Percentiles rank a stretch among this genome's conserved stretches.
Evolutionary conservation across 2,797 vertebrate species (phyloP).

Genomic region (Myotis myotis): DNA sequence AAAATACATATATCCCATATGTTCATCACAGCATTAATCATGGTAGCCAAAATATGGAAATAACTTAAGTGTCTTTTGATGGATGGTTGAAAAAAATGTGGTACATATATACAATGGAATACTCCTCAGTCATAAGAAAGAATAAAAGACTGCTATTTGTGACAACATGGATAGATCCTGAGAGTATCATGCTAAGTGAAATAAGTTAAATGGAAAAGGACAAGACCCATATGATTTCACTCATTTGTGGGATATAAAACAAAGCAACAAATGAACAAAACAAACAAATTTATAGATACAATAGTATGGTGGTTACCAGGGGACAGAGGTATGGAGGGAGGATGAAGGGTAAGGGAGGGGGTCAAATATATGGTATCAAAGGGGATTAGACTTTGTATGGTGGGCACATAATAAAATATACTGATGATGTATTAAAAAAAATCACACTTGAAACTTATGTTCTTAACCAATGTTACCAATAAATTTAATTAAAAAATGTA

Average conservation of each 20-base stretch:
- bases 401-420: not conserved
- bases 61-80: not conserved
- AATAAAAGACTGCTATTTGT: not conserved
- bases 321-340: not conserved
- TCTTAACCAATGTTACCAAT: not conserved
- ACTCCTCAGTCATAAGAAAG: not conserved
- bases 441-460: not conserved
- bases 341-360: accelerated
- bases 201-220: not conserved
- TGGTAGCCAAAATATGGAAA: not conserved
- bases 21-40: not conserved
- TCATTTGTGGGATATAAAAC: not conserved
- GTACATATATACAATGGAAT: not conserved
- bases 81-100: not conserved
- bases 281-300: not conserved
- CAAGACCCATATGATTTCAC: not conserved
- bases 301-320: not conserved
- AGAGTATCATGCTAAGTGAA: not conserved
- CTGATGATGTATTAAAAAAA: not conserved
- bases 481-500: not conserved
- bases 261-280: not conserved
- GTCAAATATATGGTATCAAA: not conserved
- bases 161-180: not conserved
- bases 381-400: not conserved
- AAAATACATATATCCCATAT: not conserved